Conservation (phyloP, 2,888 invertebrate species). For the Gymnocheta viridis region DNA sequence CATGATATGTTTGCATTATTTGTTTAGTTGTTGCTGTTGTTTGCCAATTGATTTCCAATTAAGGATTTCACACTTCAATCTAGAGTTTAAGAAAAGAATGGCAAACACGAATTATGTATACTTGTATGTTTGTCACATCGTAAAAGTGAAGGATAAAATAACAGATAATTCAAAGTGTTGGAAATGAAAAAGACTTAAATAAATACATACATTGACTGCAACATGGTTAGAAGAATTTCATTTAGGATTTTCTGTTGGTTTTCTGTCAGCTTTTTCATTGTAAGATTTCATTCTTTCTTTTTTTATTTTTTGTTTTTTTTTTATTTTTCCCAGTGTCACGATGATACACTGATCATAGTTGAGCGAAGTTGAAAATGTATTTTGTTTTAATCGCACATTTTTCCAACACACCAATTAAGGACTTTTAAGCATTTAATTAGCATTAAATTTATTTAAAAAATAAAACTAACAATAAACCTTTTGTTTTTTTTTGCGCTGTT, state of each 20-base stretch:
- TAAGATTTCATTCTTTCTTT: background rate
- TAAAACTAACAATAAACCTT: background rate
- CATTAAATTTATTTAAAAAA: conserved; percentile 60
- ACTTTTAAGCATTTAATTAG: conserved; percentile 67
- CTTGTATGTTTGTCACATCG: conserved; percentile 28
- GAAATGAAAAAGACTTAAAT: conserved; percentile 4
- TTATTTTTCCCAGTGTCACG: conserved; percentile 5
- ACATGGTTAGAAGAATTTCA: conserved; percentile 63
- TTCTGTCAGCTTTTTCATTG: background rate
- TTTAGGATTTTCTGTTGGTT: conserved; percentile 34
- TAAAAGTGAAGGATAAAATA: conserved; percentile 47
- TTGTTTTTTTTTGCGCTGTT: background rate
- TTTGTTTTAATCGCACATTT: conserved; percentile 33
- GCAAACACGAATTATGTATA: conserved; percentile 17
- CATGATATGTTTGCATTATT: conserved; percentile 59
- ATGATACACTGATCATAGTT: conserved; percentile 51
- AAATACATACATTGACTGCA: conserved; percentile 42
- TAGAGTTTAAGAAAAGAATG: conserved; percentile 39
- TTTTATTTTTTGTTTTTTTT: conserved; percentile 8
- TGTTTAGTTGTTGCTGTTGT: conserved; percentile 56
- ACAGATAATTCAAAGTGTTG: conserved; percentile 62
- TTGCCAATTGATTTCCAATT: conserved; percentile 68
- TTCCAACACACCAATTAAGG: conserved; percentile 63
- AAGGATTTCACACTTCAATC: conserved; percentile 70
- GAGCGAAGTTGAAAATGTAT: conserved; percentile 11